Evolutionary conservation across 2,888 invertebrate genomes (phyloP).

Genomic region (Platynereis dumerilii): DNA sequence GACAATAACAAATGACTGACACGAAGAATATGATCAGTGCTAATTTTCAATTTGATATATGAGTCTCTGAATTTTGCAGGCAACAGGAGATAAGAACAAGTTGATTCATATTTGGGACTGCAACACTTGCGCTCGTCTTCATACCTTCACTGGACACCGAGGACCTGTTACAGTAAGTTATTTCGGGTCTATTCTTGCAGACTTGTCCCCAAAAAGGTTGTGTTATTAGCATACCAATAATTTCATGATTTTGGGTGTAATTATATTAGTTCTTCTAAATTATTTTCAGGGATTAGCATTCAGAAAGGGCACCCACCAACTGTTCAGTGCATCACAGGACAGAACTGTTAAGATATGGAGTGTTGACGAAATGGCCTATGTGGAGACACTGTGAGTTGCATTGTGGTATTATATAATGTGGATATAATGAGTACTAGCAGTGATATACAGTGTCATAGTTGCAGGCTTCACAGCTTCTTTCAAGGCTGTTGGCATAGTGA

Average conservation of each 20-base stretch:
- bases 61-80: conserved; percentile 62
- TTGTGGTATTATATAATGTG: too few relatives aligned
- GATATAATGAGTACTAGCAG: not conserved
- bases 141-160: conserved; percentile 73
- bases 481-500: too few relatives aligned
- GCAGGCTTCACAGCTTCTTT: too few relatives aligned
- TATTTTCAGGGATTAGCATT: conserved; percentile 75
- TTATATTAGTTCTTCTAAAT: not conserved
- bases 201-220: not conserved
- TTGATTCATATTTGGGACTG: conserved; percentile 86
- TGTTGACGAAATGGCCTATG: conserved; percentile 92
- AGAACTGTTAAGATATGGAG: conserved; percentile 88
- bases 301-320: conserved; percentile 81
- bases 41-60: too few relatives aligned
- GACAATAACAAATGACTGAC: too few relatives aligned
- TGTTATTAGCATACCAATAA: not conserved
- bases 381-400: conserved; percentile 79
- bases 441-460: not conserved
- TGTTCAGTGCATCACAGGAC: conserved; percentile 71
- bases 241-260: not conserved
- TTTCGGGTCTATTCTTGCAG: not conserved
- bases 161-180: conserved; percentile 34
- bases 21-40: too few relatives aligned
- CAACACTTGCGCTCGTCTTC: conserved; percentile 75
- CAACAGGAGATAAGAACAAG: conserved; percentile 73